phyloP scores from a whole-genome alignment of 2,888 invertebrate genomes.

The Cheilosia urbana region DNA sequence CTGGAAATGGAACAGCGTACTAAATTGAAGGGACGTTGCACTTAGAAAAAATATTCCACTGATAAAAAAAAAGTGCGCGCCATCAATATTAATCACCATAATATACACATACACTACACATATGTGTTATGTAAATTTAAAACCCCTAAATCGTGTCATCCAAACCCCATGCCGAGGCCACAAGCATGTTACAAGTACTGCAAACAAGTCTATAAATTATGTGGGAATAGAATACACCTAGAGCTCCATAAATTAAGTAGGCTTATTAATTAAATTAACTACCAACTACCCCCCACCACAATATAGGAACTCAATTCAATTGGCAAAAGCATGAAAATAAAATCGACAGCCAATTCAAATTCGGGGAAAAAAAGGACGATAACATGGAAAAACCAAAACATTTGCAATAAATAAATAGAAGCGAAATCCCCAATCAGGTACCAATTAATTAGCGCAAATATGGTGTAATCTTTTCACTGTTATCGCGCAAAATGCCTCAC shows the following conservation, averaged over 20 bases:
- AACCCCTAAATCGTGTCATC: not conserved
- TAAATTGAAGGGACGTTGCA: constrained; percentile 33
- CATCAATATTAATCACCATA: no score
- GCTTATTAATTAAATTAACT: constrained; percentile 46
- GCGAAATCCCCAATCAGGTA: constrained; percentile 58
- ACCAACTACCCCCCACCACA: not conserved
- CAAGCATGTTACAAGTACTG: not conserved
- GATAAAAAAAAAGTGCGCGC: no score
- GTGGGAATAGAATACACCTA: not conserved
- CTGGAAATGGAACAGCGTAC: not conserved
- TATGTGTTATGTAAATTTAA: no score
- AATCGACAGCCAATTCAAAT: not conserved
- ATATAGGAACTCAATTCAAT: constrained; percentile 33
- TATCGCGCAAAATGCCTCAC: constrained; percentile 53
- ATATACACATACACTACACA: no score
- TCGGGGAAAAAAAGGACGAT: not conserved
- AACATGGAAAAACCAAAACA: constrained; percentile 23
- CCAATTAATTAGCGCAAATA: constrained; percentile 69
- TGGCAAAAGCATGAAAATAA: not conserved
- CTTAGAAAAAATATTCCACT: no score
- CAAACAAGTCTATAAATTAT: constrained; percentile 1
- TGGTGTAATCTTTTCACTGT: constrained; percentile 46
- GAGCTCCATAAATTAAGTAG: constrained; percentile 13
- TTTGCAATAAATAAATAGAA: constrained; percentile 19
- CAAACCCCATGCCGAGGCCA: not conserved